Conservation (phyloP, 2,797 vertebrate genomes). For the Chiroxiphia lanceolata region DNA sequence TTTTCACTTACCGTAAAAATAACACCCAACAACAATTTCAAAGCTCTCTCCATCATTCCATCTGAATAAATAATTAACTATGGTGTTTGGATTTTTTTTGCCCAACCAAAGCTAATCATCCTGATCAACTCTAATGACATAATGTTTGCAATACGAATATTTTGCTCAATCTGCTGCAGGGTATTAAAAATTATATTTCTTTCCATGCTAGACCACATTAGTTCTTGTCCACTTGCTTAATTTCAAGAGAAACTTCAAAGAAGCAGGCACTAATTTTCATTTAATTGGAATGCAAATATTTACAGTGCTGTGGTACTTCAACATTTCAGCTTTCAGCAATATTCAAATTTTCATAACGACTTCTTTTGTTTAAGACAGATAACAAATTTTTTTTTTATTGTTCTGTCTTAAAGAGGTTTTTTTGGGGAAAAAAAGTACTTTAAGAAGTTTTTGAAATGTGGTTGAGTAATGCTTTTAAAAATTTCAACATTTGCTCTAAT, state of each 20-base stretch:
- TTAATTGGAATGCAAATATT: constrained; percentile 20
- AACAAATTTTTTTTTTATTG: neutral
- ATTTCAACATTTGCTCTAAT: neutral
- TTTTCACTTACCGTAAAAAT: neutral
- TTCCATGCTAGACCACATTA: constrained; percentile 17
- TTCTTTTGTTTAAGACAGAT: neutral
- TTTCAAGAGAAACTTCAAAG: constrained; percentile 11
- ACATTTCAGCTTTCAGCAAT: neutral
- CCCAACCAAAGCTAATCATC: constrained; percentile 46
- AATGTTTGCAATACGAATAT: constrained; percentile 36
- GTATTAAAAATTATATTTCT: constrained; percentile 31
- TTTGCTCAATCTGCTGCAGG: constrained; percentile 9
- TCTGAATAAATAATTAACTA: constrained; percentile 38
- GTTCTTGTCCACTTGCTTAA: constrained; percentile 41
- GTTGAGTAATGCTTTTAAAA: neutral
- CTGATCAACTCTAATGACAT: neutral
- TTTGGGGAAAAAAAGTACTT: neutral
- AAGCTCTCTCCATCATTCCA: neutral
- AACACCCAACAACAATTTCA: neutral
- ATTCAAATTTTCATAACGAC: neutral
- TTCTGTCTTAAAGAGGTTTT: fast-evolving
- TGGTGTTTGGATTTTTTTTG: constrained; percentile 34
- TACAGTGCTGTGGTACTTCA: neutral
- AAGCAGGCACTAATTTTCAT: constrained; percentile 8
- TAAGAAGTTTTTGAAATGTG: neutral